Evolutionary conservation across 2,888 invertebrate genomes (phyloP).

Genomic region (Seira musarum): DNA sequence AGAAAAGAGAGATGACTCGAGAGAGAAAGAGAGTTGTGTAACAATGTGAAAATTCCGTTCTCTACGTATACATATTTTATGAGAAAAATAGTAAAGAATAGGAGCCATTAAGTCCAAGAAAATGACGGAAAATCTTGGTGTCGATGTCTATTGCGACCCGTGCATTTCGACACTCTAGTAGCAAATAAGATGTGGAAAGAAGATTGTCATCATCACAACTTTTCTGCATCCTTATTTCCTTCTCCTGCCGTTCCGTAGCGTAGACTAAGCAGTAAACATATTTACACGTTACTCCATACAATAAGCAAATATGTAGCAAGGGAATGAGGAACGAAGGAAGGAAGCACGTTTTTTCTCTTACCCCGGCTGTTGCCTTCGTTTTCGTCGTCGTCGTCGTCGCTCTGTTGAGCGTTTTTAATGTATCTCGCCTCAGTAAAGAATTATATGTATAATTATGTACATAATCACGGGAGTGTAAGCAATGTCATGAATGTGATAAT

Average conservation of each 20-base stretch:
- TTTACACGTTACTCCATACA: not conserved
- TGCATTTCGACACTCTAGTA: not conserved
- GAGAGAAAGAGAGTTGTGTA: not conserved
- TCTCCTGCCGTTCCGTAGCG: not conserved
- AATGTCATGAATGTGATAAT: slow-evolving; percentile 10
- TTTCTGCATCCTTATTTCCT: not conserved
- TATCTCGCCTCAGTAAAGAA: not conserved
- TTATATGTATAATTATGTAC: slow-evolving; percentile 10
- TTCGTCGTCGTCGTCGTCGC: not conserved
- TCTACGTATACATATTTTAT: not conserved
- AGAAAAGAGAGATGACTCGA: slow-evolving; percentile 2
- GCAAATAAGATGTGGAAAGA: not conserved
- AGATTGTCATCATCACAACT: not conserved
- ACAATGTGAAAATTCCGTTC: not conserved
- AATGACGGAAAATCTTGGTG: slow-evolving; percentile 7
- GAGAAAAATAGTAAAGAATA: not conserved
- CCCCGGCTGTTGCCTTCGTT: too few species aligned
- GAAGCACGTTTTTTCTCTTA: not conserved
- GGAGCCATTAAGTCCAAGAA: not conserved
- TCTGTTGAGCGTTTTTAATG: not conserved
- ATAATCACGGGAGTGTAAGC: not conserved
- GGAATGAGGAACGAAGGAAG: not conserved
- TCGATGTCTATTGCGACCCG: not conserved
- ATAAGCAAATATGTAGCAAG: not conserved
- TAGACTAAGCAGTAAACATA: not conserved